Percentiles rank a stretch among this genome's conserved stretches.
Evolutionary conservation across 1,140 invertebrate species (phyloP).

Genomic region (Eumeta japonica): DNA sequence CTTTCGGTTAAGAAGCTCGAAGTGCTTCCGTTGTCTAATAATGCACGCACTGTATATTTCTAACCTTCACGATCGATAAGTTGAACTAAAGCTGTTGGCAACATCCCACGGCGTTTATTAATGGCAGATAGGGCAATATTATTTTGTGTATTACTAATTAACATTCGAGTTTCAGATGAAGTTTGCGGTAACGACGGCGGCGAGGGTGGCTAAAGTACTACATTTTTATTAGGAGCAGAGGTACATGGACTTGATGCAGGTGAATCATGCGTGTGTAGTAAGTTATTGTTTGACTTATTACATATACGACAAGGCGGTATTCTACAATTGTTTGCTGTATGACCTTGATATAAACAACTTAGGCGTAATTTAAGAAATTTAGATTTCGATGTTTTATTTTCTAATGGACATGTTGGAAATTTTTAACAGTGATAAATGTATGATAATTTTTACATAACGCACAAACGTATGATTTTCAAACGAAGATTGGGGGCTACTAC

Average conservation of each 20-base stretch:
- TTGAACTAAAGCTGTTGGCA: conserved; percentile 6
- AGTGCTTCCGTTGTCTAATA: conserved; percentile 11
- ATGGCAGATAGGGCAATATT: conserved; percentile 2
- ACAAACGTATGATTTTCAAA: conserved; percentile 4
- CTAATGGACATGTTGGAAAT: conserved; percentile 5
- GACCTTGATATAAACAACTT: conserved; percentile 7
- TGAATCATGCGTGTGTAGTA: conserved; percentile 5
- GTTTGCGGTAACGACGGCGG: too few relatives aligned
- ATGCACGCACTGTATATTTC: conserved; percentile 3
- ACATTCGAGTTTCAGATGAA: too few relatives aligned
- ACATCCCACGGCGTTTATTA: conserved; percentile 1
- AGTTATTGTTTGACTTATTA: not conserved
- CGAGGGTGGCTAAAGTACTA: too few relatives aligned
- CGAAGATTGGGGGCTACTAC: too few relatives aligned
- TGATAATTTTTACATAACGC: conserved; percentile 7
- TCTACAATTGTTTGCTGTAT: conserved; percentile 4
- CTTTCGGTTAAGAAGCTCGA: conserved; percentile 7
- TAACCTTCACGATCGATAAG: conserved; percentile 2
- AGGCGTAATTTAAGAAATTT: conserved; percentile 3
- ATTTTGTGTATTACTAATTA: not conserved
- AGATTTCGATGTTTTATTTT: not conserved
- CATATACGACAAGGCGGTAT: not conserved
- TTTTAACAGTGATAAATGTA: conserved; percentile 6
- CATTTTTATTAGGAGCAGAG: too few relatives aligned
- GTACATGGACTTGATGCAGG: too few relatives aligned